Conservation (phyloP, 2,888 invertebrate species). For the Apamea monoglypha region DNA sequence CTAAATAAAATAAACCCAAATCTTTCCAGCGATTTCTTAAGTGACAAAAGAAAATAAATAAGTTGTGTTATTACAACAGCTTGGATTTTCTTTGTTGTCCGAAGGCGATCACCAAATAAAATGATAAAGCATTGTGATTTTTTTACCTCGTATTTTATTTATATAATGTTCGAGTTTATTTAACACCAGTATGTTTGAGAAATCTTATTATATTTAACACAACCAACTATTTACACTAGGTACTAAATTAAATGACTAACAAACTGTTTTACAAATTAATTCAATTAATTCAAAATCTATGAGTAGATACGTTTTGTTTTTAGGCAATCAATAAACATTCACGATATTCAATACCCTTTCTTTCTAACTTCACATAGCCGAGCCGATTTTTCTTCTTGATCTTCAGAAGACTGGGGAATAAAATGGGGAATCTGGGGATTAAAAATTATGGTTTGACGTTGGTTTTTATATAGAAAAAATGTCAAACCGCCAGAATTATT, state of each 20-base stretch:
- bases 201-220: neutral
- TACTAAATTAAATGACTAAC: neutral
- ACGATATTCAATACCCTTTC: neutral
- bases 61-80: constrained; percentile 41
- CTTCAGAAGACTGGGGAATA: neutral
- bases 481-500: neutral
- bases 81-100: constrained; percentile 43
- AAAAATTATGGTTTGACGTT: neutral
- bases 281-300: neutral
- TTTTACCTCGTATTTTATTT: constrained; percentile 10
- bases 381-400: neutral
- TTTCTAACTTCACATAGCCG: neutral
- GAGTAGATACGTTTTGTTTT: neutral
- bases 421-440: neutral
- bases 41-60: constrained; percentile 55
- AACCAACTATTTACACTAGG: neutral
- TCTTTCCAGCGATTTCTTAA: constrained; percentile 39
- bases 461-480: neutral
- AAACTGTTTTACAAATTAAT: neutral
- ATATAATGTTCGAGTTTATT: neutral
- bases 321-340: neutral
- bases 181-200: neutral
- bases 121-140: constrained; percentile 8
- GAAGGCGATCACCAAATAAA: constrained; percentile 10
- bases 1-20: constrained; percentile 50